phyloP scores from a whole-genome alignment of 1,140 invertebrate genomes.

The Pteromalus puparum region DNA sequence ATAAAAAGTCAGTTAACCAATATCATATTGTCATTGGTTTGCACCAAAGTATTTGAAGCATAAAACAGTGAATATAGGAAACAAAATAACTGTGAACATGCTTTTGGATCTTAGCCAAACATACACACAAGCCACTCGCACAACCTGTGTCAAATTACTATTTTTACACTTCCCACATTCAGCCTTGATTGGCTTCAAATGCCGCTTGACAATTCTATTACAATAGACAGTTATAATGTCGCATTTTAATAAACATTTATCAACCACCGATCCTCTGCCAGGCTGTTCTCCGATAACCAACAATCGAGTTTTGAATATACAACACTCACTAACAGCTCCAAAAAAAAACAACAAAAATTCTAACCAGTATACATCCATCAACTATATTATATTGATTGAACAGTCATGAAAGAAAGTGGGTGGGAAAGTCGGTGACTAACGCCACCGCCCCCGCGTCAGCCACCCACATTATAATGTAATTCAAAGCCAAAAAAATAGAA shows the following conservation, averaged over 20 bases:
- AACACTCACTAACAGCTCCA: too few species aligned
- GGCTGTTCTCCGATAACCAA: too few species aligned
- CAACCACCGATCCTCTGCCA: too few species aligned
- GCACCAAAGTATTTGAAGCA: slow-evolving; percentile 21
- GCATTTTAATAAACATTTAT: too few species aligned
- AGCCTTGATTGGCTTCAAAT: slow-evolving; percentile 29
- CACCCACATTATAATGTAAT: background rate
- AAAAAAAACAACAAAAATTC: background rate
- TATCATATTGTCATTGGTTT: slow-evolving; percentile 8
- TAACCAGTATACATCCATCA: background rate
- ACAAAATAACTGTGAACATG: slow-evolving; percentile 25
- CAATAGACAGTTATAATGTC: background rate
- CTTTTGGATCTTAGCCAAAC: slow-evolving; percentile 33
- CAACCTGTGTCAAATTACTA: slow-evolving; percentile 38
- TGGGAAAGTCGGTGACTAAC: slow-evolving; percentile 15
- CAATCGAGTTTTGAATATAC: too few species aligned
- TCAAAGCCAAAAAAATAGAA: too few species aligned
- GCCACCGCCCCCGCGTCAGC: background rate
- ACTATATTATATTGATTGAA: too few species aligned
- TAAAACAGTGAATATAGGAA: slow-evolving; percentile 4
- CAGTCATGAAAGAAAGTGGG: too few species aligned
- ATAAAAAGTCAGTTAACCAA: background rate
- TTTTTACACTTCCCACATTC: slow-evolving; percentile 46
- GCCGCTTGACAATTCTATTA: slow-evolving; percentile 3
- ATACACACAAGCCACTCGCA: background rate